Conservation (phyloP, 2,888 invertebrate genomes). For the Junonia oenone region DNA sequence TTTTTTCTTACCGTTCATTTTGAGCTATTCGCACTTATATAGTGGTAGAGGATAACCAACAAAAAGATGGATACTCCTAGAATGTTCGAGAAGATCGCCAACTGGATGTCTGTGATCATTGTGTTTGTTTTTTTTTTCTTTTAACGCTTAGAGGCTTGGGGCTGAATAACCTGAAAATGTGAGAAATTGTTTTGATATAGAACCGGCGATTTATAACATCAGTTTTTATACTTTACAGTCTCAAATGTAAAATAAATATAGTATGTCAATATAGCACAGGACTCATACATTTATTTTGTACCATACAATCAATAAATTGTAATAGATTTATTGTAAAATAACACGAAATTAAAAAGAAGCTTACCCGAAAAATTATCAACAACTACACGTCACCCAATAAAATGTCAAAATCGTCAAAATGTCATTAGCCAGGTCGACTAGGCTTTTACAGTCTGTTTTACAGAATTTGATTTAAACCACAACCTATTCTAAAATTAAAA, state of each 20-base stretch:
- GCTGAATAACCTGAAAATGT: constrained; percentile 9
- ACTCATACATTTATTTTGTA: not conserved
- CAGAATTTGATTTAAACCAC: too few species aligned
- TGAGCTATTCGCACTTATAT: constrained; percentile 91
- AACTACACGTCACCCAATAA: constrained; percentile 11
- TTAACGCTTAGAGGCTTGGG: not conserved
- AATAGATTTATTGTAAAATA: not conserved
- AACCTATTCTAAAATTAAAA: too few species aligned
- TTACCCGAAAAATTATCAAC: not conserved
- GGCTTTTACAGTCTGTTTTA: too few species aligned
- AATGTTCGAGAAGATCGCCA: constrained; percentile 97
- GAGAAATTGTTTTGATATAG: not conserved
- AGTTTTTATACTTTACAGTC: not conserved
- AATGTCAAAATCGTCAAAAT: too few species aligned
- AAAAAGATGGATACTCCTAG: constrained; percentile 94
- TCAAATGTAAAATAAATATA: not conserved
- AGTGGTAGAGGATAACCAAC: constrained; percentile 97
- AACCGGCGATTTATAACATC: not conserved
- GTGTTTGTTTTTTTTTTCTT: not conserved
- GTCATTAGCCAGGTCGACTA: too few species aligned
- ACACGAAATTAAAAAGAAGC: not conserved
- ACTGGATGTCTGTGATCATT: constrained; percentile 98
- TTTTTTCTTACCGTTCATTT: constrained; percentile 68
- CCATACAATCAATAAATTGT: not conserved
- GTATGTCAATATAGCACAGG: too few species aligned